Evolutionary conservation across 2,888 invertebrate genomes (phyloP).

Genomic region (Oeneis ivallda): DNA sequence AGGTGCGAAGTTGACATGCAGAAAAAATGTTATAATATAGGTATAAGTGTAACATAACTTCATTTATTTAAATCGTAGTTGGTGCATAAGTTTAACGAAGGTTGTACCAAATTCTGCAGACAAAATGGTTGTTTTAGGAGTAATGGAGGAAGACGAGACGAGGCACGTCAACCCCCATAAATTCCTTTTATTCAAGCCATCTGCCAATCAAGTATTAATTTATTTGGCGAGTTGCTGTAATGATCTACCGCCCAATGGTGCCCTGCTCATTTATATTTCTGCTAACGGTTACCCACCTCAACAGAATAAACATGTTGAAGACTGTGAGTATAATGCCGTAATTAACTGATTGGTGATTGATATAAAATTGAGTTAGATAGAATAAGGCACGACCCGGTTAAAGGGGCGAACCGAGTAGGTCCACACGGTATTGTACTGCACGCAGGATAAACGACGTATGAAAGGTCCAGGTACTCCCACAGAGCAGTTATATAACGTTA

Average conservation of each 20-base stretch:
- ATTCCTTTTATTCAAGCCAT: constrained; percentile 97
- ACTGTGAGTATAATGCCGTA: constrained; percentile 83
- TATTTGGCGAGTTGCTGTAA: constrained; percentile 96
- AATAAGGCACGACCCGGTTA: too few relatives aligned
- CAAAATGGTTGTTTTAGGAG: constrained; percentile 36
- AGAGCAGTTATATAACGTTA: too few relatives aligned
- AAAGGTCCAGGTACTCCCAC: too few relatives aligned
- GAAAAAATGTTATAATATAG: too few relatives aligned
- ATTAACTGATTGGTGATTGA: too few relatives aligned
- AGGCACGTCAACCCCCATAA: constrained; percentile 92
- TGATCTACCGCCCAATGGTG: constrained; percentile 95
- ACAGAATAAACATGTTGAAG: constrained; percentile 90
- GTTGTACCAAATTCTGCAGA: not conserved
- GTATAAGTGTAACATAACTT: too few relatives aligned
- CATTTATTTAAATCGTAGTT: too few relatives aligned
- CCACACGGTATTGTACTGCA: too few relatives aligned
- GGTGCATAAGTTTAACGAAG: not conserved
- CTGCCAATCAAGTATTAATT: constrained; percentile 95
- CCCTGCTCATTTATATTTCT: constrained; percentile 94
- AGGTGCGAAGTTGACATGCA: too few relatives aligned
- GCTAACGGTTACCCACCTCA: constrained; percentile 94
- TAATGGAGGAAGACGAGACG: constrained; percentile 41
- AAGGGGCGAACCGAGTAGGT: too few relatives aligned
- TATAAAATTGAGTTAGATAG: too few relatives aligned
- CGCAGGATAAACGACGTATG: too few relatives aligned